phyloP scores from a whole-genome alignment of 1,140 invertebrate species.

The Adelges cooleyi region DNA sequence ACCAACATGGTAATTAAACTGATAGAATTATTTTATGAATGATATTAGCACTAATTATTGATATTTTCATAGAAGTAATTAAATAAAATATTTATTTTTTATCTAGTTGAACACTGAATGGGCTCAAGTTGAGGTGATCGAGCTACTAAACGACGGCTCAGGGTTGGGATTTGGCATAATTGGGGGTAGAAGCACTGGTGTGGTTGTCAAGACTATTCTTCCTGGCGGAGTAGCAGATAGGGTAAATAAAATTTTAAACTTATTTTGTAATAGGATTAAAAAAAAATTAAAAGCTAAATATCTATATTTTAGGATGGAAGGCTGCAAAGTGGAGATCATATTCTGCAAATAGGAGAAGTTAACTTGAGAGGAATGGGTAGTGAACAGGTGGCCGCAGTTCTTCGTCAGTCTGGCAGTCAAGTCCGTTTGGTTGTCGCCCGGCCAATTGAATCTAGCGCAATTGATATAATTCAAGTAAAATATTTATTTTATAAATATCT shows the following conservation, averaged over 20 bases:
- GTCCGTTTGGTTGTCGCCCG: slow-evolving; percentile 83
- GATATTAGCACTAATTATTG: neutral
- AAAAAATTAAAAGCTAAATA: neutral
- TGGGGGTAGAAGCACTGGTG: slow-evolving; percentile 87
- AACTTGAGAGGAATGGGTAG: slow-evolving; percentile 82
- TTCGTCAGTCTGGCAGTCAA: slow-evolving; percentile 72
- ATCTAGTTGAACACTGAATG: slow-evolving; percentile 73
- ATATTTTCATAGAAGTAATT: neutral
- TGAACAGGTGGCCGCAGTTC: slow-evolving; percentile 83
- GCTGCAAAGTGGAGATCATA: slow-evolving; percentile 82
- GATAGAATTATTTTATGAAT: neutral
- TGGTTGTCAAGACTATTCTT: slow-evolving; percentile 88
- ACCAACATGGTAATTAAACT: slow-evolving; percentile 14
- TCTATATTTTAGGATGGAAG: slow-evolving; percentile 56
- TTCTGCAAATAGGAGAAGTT: slow-evolving; percentile 86
- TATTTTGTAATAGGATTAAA: neutral
- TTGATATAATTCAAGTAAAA: slow-evolving; percentile 38
- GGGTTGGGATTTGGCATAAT: slow-evolving; percentile 89
- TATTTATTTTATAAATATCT: neutral
- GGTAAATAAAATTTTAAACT: slow-evolving; percentile 45
- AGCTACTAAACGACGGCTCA: slow-evolving; percentile 72
- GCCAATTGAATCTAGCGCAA: slow-evolving; percentile 60
- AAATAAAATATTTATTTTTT: no score
- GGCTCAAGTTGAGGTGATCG: slow-evolving; percentile 79
- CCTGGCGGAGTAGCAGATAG: slow-evolving; percentile 83